These are phyloP conservation scores for Acipenser oxyrinchus DNA, from an alignment of 2,797 vertebrate genomes.

Conservation along the genomic window DNA sequence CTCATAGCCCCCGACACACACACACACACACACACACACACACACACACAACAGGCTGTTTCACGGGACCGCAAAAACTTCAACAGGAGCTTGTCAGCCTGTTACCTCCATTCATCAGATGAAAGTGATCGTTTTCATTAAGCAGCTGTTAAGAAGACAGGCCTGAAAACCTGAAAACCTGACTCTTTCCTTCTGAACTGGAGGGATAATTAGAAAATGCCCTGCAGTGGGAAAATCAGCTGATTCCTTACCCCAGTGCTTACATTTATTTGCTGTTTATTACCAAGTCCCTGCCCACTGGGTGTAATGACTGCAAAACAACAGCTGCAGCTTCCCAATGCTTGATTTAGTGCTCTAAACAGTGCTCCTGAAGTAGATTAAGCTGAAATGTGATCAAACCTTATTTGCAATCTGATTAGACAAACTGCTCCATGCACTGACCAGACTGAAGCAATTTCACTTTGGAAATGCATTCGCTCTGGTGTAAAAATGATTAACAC, in stretches of 20 bases:
- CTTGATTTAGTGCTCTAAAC: conserved; percentile 87
- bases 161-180: conserved; percentile 43
- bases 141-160: conserved; percentile 56
- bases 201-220: conserved; percentile 92
- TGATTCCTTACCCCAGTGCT: conserved; percentile 63
- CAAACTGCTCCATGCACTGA: conserved; percentile 83
- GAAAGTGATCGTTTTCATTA: conserved; percentile 57
- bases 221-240: conserved; percentile 85
- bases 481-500: conserved; percentile 86
- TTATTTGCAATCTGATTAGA: conserved; percentile 97
- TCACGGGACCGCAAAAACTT: conserved; percentile 20
- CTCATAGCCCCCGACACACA: background rate
- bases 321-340: conserved; percentile 72
- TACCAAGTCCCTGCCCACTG: conserved; percentile 77
- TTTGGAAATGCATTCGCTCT: conserved; percentile 76
- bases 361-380: conserved; percentile 87
- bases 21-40: background rate
- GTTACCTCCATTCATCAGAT: conserved; percentile 50
- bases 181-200: conserved; percentile 80
- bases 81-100: conserved; percentile 6
- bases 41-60: conserved; percentile 31
- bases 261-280: conserved; percentile 96
- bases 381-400: conserved; percentile 94
- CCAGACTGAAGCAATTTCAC: conserved; percentile 81
- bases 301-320: conserved; percentile 76